Evolutionary conservation across 1,140 invertebrate genomes (phyloP).

Genomic region (Ceratina calcarata): DNA sequence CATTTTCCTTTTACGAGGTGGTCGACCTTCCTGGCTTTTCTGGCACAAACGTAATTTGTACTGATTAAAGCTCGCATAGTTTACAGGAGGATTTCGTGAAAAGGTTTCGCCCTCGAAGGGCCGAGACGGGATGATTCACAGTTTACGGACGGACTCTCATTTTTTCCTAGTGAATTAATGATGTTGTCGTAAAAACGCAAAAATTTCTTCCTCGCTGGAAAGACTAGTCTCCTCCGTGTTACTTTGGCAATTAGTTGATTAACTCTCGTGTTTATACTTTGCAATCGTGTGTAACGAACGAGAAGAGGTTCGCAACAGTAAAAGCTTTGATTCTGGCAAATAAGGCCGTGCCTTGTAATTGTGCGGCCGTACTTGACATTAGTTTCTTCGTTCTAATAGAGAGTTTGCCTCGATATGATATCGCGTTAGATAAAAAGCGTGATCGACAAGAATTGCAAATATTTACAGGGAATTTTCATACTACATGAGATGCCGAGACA

Average conservation of each 20-base stretch:
- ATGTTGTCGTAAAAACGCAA: too few species aligned
- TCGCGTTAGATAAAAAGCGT: neutral
- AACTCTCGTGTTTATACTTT: too few species aligned
- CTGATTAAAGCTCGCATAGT: neutral
- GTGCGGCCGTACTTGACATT: neutral
- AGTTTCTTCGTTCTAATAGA: neutral
- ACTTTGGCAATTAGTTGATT: too few species aligned
- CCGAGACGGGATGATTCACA: too few species aligned
- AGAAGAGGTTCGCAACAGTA: too few species aligned
- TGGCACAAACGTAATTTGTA: conserved; percentile 3
- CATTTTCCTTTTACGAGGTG: neutral
- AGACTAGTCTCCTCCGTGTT: too few species aligned
- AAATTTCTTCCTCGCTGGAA: too few species aligned
- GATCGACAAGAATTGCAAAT: neutral
- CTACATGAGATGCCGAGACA: conserved; percentile 4
- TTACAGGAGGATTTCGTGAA: neutral
- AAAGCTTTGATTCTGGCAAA: neutral
- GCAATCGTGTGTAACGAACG: too few species aligned
- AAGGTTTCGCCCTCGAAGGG: neutral
- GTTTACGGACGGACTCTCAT: too few species aligned
- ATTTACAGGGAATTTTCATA: neutral
- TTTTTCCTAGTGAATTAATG: too few species aligned
- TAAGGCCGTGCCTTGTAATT: conserved; percentile 5
- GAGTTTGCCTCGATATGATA: too few species aligned
- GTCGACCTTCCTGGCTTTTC: neutral